Base-by-base conservation (phyloP, 2,888 invertebrate genomes). In the Halictus quadricinctus region DNA sequence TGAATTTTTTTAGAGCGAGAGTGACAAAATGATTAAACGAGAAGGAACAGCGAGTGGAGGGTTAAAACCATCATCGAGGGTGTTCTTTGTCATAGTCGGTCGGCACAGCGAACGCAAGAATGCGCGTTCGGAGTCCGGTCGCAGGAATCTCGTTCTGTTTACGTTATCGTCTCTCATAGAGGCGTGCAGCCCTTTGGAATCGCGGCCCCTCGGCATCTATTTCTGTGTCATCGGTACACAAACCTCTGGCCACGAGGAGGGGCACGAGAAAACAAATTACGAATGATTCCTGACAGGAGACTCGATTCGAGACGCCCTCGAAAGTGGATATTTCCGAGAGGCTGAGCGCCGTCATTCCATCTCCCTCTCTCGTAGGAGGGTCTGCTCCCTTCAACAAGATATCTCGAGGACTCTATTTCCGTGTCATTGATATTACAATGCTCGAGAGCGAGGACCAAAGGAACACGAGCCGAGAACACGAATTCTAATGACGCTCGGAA, bases 251-350 rank as follows among this genome's bases (percentile, higher is more conserved):
- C 29, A 73, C 73, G 76, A 48, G 70, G 80, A 66, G 83, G 83
- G 74, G 60, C 81, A 60, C 81, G 85, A 88, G 75, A 88, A 88
- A 88, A 88, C 85, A 88, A 88, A 88, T 88, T 87, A 84, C 81
- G 60, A 81, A 75, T 54, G 87, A 87, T 87, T 87, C 83, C 76
- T 83, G 80, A 86, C 82, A 86, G 82, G 72, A 78, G 86, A 66
- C 86, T 86, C 79, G 86, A 86, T 84, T 77, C 86, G 86, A 84
- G 80, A 83, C 82, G 84, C 85, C 79, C 89, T 90, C 84, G 89
- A 85, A 87, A 89, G 90, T 89, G 89, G 89, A 90, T 90, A 89
- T 86, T 90, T 89, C 89, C 89, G 89, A 90, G 89, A 86, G 89
- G 89, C 83, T 82, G 76, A 50, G 36, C 85, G 82, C 74, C 41